A percentile compares a stretch with the other conserved stretches of the same genome.
phyloP scores from a whole-genome alignment of 2,113 vertebrate genomes.

The Oxyura jamaicensis region DNA sequence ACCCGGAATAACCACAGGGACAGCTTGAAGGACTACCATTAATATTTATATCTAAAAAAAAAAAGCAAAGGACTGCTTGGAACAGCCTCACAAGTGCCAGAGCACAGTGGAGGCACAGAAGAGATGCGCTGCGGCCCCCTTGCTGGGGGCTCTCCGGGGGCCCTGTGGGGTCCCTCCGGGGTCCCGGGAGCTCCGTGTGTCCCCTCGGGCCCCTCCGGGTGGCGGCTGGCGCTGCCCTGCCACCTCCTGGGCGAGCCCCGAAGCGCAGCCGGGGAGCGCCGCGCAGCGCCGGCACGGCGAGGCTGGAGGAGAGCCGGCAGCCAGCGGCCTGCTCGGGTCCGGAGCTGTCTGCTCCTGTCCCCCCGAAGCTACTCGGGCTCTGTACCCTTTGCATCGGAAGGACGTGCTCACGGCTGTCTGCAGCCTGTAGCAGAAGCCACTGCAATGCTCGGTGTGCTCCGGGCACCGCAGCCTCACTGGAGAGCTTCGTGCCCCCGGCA shows the following conservation, averaged over 20 bases:
- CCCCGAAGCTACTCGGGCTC: too few species aligned
- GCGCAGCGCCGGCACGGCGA: too few species aligned
- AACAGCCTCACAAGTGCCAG: too few species aligned
- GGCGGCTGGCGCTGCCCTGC: neutral
- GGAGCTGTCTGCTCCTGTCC: too few species aligned
- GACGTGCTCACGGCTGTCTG: too few species aligned
- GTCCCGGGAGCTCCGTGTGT: neutral
- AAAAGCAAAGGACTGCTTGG: too few species aligned
- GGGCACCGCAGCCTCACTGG: rapidly evolving
- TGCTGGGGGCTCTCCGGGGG: neutral
- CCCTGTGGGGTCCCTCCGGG: rapidly evolving
- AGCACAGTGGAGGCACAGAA: neutral
- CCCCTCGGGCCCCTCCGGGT: too few species aligned
- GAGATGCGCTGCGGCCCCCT: too few species aligned
- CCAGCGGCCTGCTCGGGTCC: too few species aligned
- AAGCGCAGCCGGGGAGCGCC: neutral
- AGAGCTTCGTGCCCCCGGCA: neutral
- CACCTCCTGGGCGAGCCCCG: constrained; percentile 27
- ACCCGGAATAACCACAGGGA: rapidly evolving
- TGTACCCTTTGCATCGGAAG: too few species aligned
- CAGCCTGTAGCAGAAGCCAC: neutral
- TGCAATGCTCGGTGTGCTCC: neutral
- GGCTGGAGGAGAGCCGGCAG: too few species aligned
- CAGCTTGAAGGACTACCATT: neutral
- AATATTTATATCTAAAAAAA: too few species aligned